phyloP scores from a whole-genome alignment of 1,140 invertebrate genomes.

The Sitophilus oryzae region DNA sequence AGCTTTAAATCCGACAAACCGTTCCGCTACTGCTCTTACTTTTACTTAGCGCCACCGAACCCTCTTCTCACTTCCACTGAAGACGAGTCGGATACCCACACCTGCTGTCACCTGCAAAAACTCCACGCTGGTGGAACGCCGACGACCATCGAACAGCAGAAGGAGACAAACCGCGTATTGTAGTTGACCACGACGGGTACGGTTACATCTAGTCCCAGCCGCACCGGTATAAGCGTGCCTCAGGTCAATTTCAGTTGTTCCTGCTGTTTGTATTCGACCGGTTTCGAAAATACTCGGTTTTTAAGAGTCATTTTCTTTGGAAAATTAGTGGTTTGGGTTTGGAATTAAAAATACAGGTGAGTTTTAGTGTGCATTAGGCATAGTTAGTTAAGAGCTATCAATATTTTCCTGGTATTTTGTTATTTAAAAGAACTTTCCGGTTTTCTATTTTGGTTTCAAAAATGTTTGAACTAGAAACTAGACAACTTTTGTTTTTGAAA shows the following conservation, averaged over 20 bases:
- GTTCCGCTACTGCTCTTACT: too few relatives aligned
- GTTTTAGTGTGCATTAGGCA: too few relatives aligned
- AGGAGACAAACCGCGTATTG: background rate
- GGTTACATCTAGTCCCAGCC: background rate
- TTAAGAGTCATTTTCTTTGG: background rate
- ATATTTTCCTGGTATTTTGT: background rate
- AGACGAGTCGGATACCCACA: too few relatives aligned
- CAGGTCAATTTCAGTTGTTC: background rate
- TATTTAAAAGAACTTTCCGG: too few relatives aligned
- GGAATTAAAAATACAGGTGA: background rate
- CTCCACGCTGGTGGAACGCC: background rate
- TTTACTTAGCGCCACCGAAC: too few relatives aligned
- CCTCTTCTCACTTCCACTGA: too few relatives aligned
- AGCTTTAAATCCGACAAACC: too few relatives aligned
- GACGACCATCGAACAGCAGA: background rate
- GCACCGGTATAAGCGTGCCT: background rate
- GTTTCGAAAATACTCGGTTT: too few relatives aligned
- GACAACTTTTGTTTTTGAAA: too few relatives aligned
- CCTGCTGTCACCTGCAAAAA: background rate
- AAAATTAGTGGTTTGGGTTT: background rate
- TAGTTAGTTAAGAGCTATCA: too few relatives aligned
- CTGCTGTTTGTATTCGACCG: background rate
- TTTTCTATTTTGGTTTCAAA: too few relatives aligned
- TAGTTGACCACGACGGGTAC: background rate
- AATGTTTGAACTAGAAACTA: too few relatives aligned